These are phyloP conservation scores for Coccyzus lansbergi DNA, from an alignment of 2,797 vertebrate species.

Conservation along the genomic window DNA sequence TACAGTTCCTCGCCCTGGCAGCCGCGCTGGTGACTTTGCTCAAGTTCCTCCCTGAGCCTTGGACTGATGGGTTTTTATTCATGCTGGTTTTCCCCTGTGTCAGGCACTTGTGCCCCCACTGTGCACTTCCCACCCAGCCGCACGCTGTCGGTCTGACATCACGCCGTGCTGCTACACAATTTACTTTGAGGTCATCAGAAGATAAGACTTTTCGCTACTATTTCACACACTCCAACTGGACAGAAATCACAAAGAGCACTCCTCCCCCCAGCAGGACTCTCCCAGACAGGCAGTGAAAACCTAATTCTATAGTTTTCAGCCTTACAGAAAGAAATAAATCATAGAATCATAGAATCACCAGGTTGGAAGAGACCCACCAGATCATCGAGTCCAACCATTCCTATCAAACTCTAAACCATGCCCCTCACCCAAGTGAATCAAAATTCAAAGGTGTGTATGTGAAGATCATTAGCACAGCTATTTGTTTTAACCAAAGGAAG, in stretches of 20 bases:
- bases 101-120: not conserved
- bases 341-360: too few relatives aligned
- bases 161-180: not conserved
- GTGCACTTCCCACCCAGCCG: constrained; percentile 4
- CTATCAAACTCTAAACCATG: too few relatives aligned
- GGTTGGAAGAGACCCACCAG: too few relatives aligned
- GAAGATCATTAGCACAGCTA: not conserved
- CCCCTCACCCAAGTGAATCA: not conserved
- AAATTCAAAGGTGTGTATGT: not conserved
- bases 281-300: not conserved
- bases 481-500: not conserved
- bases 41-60: not conserved
- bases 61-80: not conserved
- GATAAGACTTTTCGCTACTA: not conserved
- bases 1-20: constrained; percentile 3
- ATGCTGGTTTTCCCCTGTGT: not conserved
- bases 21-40: constrained; percentile 58
- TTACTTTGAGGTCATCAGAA: constrained; percentile 5
- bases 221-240: not conserved
- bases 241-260: not conserved
- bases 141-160: constrained; percentile 6
- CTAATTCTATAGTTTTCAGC: not conserved
- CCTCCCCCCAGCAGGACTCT: not conserved
- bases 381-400: too few relatives aligned
- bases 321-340: not conserved